A percentile compares a stretch with the other conserved stretches of the same genome.
phyloP scores from a whole-genome alignment of 2,113 vertebrate species.

The Rissa tridactyla region DNA sequence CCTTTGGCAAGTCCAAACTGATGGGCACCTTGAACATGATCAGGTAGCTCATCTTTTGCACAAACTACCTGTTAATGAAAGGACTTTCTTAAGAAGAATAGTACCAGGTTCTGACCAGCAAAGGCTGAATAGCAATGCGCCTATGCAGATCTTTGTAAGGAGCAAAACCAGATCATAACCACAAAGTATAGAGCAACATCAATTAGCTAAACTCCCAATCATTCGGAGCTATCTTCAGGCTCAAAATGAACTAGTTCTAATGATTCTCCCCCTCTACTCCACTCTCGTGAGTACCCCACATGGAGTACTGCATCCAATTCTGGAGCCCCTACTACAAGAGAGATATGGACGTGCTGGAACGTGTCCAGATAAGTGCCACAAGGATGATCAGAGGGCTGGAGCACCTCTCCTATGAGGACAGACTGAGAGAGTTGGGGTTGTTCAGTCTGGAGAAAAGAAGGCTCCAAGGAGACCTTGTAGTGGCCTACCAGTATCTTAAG shows the following conservation, averaged over 20 bases:
- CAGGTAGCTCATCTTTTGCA: constrained; percentile 47
- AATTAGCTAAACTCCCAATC: neutral
- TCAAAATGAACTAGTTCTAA: neutral
- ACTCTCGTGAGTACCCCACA: too few relatives aligned
- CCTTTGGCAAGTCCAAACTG: constrained; percentile 85
- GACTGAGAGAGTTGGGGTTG: too few relatives aligned
- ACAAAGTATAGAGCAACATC: neutral
- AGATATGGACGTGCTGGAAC: too few relatives aligned
- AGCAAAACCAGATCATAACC: neutral
- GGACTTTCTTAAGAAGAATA: neutral
- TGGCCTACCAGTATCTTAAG: too few relatives aligned
- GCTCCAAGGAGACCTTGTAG: too few relatives aligned
- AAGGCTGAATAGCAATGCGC: neutral
- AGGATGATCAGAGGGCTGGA: too few relatives aligned
- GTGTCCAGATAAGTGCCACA: too few relatives aligned
- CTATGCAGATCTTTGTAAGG: neutral
- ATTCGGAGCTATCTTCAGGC: neutral
- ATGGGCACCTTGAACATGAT: constrained; percentile 68
- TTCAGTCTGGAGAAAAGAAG: too few relatives aligned
- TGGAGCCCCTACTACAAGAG: too few relatives aligned
- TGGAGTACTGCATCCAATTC: too few relatives aligned
- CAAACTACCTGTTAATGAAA: constrained; percentile 75
- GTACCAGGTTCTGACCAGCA: neutral
- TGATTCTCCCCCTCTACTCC: too few relatives aligned
- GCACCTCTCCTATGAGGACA: too few relatives aligned